These are phyloP conservation scores for Drosophila eugracilis DNA, from an alignment of 1,140 invertebrate genomes.

Conservation along the genomic window DNA sequence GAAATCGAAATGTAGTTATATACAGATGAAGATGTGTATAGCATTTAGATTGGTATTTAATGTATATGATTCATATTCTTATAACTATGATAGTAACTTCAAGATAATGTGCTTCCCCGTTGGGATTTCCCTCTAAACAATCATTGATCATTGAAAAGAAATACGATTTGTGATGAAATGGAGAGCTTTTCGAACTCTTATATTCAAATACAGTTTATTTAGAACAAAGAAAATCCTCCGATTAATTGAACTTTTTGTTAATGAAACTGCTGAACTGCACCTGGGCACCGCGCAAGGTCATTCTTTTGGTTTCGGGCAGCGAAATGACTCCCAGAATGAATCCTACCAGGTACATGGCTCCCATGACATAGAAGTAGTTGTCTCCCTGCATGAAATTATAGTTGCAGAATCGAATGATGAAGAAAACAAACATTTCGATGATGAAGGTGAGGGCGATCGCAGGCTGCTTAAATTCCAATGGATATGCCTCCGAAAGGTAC, in stretches of 20 bases:
- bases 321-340: constrained; percentile 28
- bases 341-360: constrained; percentile 41
- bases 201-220: neutral
- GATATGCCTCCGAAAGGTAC: constrained; percentile 62
- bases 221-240: no score
- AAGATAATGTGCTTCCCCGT: neutral
- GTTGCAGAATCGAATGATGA: constrained; percentile 28
- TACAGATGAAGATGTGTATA: no score
- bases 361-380: constrained; percentile 54
- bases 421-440: constrained; percentile 54
- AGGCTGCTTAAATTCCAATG: constrained; percentile 58
- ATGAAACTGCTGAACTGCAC: constrained; percentile 46
- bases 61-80: no score
- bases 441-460: constrained; percentile 57
- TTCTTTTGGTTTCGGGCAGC: constrained; percentile 64
- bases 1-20: no score
- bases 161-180: neutral
- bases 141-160: neutral
- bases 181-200: neutral
- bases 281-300: constrained; percentile 61
- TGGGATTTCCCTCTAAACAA: neutral
- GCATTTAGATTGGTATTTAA: no score
- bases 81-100: no score
- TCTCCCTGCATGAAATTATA: neutral
- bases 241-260: no score